Percentiles rank a stretch among this genome's conserved stretches.
phyloP scores from a whole-genome alignment of 1,140 invertebrate genomes.

The Hycleus cichorii region DNA sequence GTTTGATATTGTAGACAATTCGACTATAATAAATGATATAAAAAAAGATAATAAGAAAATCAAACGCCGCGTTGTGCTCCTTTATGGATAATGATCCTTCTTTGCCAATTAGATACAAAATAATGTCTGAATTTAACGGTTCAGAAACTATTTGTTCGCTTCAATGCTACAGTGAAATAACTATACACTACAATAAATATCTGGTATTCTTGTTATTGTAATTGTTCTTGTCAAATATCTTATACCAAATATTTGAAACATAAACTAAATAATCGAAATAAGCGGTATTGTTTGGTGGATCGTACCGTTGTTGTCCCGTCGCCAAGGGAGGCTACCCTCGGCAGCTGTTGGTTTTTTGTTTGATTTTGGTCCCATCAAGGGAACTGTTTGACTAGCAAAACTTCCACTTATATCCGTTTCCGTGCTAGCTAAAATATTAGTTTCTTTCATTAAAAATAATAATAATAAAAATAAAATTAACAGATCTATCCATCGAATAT shows the following conservation, averaged over 20 bases:
- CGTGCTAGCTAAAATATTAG: constrained; percentile 36
- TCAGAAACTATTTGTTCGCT: too few species aligned
- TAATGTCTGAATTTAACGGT: too few species aligned
- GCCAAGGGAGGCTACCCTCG: constrained; percentile 67
- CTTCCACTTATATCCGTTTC: constrained; percentile 36
- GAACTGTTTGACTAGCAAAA: constrained; percentile 33
- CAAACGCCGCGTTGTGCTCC: too few species aligned
- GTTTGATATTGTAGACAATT: background rate
- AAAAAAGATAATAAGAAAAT: too few species aligned
- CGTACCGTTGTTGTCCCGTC: constrained; percentile 48
- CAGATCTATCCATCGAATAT: too few species aligned
- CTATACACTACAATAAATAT: constrained; percentile 1
- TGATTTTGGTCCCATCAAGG: constrained; percentile 34
- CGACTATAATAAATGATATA: background rate
- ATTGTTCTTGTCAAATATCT: background rate
- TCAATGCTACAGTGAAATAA: background rate
- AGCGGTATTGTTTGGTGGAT: constrained; percentile 16
- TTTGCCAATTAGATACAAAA: too few species aligned
- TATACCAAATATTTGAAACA: background rate
- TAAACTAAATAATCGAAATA: background rate
- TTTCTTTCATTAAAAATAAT: too few species aligned
- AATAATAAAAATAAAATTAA: too few species aligned
- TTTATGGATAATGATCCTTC: too few species aligned
- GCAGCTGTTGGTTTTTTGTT: constrained; percentile 54
- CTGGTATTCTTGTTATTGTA: background rate